Conservation (phyloP, 2,888 invertebrate species). For the Gortyna flavago region DNA sequence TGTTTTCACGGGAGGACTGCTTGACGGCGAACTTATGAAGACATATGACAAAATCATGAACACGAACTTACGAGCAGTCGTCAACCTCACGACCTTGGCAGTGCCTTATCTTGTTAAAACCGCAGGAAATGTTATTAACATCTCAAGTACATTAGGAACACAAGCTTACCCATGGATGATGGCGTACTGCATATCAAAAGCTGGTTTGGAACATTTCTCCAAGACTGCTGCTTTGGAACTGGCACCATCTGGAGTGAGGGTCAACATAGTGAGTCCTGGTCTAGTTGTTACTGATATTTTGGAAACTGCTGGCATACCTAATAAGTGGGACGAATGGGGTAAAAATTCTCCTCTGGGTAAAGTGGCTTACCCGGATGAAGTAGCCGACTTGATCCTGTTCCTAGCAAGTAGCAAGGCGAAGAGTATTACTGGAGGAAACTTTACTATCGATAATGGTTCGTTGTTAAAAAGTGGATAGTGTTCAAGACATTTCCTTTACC, state of each 20-base stretch:
- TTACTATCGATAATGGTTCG: conserved; percentile 42
- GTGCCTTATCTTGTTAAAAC: conserved; percentile 57
- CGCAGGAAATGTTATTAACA: conserved; percentile 69
- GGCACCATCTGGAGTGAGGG: conserved; percentile 90
- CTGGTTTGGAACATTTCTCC: conserved; percentile 91
- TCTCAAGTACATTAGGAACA: conserved; percentile 37
- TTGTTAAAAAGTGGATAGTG: neutral
- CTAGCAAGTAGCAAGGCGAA: conserved; percentile 50
- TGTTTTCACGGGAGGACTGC: conserved; percentile 16
- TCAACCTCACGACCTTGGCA: conserved; percentile 56
- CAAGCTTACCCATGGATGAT: neutral
- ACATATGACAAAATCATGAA: conserved; percentile 62
- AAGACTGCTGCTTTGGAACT: conserved; percentile 92
- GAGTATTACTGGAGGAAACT: conserved; percentile 48
- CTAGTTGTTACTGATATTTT: conserved; percentile 85
- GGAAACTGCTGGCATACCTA: conserved; percentile 36
- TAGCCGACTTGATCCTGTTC: conserved; percentile 43
- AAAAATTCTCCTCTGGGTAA: conserved; percentile 15
- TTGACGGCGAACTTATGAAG: conserved; percentile 47
- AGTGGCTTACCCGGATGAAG: conserved; percentile 32
- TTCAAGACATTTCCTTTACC: neutral
- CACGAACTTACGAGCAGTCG: conserved; percentile 57
- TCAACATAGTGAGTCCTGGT: conserved; percentile 93
- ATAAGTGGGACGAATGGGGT: conserved; percentile 29
- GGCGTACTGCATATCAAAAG: conserved; percentile 47